These are phyloP conservation scores for Leptothorax acervorum DNA, from an alignment of 2,888 invertebrate genomes.

Conservation along the genomic window DNA sequence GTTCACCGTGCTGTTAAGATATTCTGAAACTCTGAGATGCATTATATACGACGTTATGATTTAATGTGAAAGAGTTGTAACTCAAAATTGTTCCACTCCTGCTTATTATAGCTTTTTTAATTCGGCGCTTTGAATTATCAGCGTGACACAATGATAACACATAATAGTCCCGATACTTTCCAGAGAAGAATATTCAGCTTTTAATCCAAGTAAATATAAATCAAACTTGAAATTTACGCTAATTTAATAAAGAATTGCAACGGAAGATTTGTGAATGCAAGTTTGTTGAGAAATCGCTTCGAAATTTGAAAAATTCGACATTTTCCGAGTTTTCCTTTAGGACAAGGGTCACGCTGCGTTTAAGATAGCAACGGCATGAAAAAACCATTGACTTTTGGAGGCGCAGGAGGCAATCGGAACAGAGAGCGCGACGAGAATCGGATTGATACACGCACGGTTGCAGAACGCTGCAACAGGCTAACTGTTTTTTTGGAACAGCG, in stretches of 20 bases:
- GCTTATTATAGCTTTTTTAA: background rate
- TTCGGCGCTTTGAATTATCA: background rate
- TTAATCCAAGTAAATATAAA: background rate
- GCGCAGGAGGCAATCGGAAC: background rate
- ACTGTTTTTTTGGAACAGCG: conserved; percentile 35
- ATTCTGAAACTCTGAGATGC: background rate
- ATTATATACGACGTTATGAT: background rate
- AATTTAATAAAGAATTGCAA: background rate
- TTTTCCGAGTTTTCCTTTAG: background rate
- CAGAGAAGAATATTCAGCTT: background rate
- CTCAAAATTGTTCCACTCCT: background rate
- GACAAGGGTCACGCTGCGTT: background rate
- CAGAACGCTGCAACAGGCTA: conserved; percentile 20
- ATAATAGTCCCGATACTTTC: background rate
- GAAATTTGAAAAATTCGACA: background rate
- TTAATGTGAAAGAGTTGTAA: background rate
- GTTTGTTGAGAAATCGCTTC: background rate
- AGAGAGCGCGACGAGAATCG: conserved; percentile 27
- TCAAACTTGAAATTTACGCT: background rate
- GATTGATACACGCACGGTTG: conserved; percentile 39
- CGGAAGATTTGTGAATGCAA: background rate
- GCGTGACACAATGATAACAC: background rate
- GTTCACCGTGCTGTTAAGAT: conserved; percentile 2
- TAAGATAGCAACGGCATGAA: background rate
- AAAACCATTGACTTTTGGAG: conserved; percentile 14